Percentiles rank a stretch among this genome's conserved stretches.
These are phyloP conservation scores for Myripristis murdjan DNA, from an alignment of 2,797 vertebrate species.

Conservation along the genomic window DNA sequence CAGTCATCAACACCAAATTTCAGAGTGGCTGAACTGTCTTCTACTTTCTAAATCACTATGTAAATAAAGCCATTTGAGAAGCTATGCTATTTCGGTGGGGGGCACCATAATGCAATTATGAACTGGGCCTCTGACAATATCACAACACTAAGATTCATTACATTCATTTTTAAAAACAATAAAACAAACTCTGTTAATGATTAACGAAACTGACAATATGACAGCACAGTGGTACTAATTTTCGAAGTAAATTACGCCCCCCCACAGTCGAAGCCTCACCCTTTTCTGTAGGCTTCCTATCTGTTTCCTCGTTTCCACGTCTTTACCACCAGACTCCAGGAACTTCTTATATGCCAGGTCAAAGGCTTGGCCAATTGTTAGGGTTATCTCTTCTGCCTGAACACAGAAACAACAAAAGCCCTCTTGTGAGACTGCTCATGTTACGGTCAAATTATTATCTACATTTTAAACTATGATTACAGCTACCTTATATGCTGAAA, in stretches of 20 bases:
- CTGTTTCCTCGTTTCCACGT: constrained; percentile 98
- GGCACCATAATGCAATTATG: constrained; percentile 21
- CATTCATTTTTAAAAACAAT: constrained; percentile 17
- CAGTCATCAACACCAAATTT: no score
- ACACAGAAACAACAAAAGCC: constrained; percentile 2
- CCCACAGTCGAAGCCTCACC: no score
- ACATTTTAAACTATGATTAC: background rate
- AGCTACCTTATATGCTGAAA: background rate
- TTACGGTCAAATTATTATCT: background rate
- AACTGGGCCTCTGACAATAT: constrained; percentile 1
- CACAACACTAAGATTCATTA: constrained; percentile 52
- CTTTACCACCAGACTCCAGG: constrained; percentile 98
- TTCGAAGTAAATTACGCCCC: constrained; percentile 16
- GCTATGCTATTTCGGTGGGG: background rate
- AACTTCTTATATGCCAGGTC: constrained; percentile 99
- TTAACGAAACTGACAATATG: constrained; percentile 36
- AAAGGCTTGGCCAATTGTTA: constrained; percentile 98
- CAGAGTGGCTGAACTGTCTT: no score
- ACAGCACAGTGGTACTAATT: constrained; percentile 1
- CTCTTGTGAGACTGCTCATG: background rate
- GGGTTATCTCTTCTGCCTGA: constrained; percentile 98
- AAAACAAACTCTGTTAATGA: constrained; percentile 27
- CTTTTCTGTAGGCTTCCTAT: constrained; percentile 96
- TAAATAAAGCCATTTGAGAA: background rate
- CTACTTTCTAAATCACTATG: no score